A percentile compares a stretch with the other conserved stretches of the same genome.
Evolutionary conservation across 2,797 vertebrate species (phyloP).

Genomic region (Morelia viridis): DNA sequence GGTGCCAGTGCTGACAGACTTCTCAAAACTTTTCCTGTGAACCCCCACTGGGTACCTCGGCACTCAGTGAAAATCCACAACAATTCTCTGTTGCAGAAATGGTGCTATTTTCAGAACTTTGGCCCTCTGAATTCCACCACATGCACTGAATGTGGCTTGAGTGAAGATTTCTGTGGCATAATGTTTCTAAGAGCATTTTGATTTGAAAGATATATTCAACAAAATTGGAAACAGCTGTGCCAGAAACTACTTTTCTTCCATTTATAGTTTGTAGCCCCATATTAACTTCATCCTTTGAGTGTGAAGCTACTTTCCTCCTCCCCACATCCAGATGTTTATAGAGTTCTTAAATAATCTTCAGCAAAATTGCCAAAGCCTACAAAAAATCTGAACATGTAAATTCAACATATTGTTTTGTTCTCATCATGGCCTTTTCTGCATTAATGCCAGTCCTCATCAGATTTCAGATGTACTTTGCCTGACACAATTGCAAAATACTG

Average conservation of each 20-base stretch:
- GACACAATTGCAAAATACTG: conserved; percentile 73
- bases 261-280: conserved; percentile 82
- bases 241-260: conserved; percentile 80
- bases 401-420: conserved; percentile 80
- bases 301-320: conserved; percentile 67
- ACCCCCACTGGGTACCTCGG: neutral
- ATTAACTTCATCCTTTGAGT: conserved; percentile 78
- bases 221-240: conserved; percentile 84
- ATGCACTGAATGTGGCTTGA: conserved; percentile 64
- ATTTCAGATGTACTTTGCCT: conserved; percentile 77
- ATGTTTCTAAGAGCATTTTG: conserved; percentile 71
- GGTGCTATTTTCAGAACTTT: conserved; percentile 58
- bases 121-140: conserved; percentile 61
- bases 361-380: conserved; percentile 79
- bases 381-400: conserved; percentile 81
- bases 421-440: conserved; percentile 82
- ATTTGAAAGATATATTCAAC: conserved; percentile 79
- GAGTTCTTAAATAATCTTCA: conserved; percentile 78
- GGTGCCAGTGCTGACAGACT: neutral
- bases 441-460: conserved; percentile 76
- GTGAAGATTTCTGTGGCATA: conserved; percentile 72
- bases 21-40: neutral
- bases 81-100: conserved; percentile 57
- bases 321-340: conserved; percentile 79
- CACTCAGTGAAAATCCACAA: conserved; percentile 39